Conservation (phyloP, 2,113 vertebrate species). For the Charadrius vociferus region DNA sequence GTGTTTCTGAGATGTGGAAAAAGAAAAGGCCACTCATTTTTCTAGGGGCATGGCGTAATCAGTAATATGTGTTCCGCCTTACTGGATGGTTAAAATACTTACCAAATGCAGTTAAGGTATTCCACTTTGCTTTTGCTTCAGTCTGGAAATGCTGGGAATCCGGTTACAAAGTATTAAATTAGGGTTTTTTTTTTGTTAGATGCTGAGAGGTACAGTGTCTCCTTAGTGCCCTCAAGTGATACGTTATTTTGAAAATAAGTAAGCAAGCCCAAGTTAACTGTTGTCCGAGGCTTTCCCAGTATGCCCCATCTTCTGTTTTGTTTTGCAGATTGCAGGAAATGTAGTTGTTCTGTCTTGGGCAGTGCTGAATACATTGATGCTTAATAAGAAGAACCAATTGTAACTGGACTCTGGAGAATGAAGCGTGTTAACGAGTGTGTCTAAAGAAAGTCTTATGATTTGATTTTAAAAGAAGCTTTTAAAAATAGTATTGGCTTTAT, state of each 20-base stretch:
- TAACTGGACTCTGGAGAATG: background rate
- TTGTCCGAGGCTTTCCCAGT: background rate
- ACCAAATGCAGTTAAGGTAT: background rate
- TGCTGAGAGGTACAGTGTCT: background rate
- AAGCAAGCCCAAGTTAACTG: background rate
- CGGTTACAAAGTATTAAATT: background rate
- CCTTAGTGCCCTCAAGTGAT: background rate
- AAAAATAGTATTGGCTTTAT: background rate
- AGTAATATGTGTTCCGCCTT: background rate
- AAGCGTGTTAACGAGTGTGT: background rate
- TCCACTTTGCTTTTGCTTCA: background rate
- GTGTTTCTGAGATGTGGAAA: background rate
- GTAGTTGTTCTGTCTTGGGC: background rate
- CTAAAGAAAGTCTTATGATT: background rate
- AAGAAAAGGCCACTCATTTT: background rate
- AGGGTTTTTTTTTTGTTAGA: background rate
- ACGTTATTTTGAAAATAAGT: background rate
- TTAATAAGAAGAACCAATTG: background rate
- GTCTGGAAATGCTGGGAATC: background rate
- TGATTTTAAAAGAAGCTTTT: background rate
- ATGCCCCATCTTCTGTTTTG: background rate
- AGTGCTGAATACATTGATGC: background rate
- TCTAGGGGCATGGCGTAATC: background rate
- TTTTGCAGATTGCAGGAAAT: background rate
- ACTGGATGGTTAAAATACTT: background rate